Evolutionary conservation across 2,113 vertebrate genomes (phyloP).

Genomic region (Haliaeetus leucogaster): DNA sequence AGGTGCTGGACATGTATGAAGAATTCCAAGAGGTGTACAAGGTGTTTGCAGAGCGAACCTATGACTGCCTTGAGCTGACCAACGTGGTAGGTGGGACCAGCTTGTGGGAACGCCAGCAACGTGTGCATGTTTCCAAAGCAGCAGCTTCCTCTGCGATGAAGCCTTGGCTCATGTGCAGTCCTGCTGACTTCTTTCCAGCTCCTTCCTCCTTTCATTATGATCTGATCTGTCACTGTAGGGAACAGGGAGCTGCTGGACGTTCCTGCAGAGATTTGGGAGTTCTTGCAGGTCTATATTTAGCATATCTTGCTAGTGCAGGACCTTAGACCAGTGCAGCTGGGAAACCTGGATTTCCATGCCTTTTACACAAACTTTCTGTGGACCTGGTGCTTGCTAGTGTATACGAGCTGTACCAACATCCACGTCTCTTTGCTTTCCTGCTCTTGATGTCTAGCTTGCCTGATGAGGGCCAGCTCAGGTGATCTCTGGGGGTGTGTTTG

Average conservation of each 20-base stretch:
- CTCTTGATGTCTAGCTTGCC: background rate
- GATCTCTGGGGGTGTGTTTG: background rate
- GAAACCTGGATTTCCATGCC: background rate
- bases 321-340: background rate
- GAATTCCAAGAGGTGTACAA: slow-evolving; percentile 80
- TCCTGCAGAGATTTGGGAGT: background rate
- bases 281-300: background rate
- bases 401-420: background rate
- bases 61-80: slow-evolving; percentile 80
- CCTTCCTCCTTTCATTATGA: background rate
- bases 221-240: background rate
- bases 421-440: background rate
- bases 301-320: background rate
- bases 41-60: slow-evolving; percentile 77
- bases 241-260: background rate
- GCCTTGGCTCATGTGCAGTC: background rate
- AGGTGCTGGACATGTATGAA: slow-evolving; percentile 76
- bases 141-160: background rate
- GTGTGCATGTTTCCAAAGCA: background rate
- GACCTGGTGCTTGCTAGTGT: background rate
- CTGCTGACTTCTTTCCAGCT: background rate
- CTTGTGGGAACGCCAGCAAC: background rate
- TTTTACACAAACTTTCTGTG: background rate
- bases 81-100: slow-evolving; percentile 70
- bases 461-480: background rate